A percentile compares a stretch with the other conserved stretches of the same genome.
Evolutionary conservation across 2,888 invertebrate species (phyloP).

Genomic region (Tineola bisselliella): DNA sequence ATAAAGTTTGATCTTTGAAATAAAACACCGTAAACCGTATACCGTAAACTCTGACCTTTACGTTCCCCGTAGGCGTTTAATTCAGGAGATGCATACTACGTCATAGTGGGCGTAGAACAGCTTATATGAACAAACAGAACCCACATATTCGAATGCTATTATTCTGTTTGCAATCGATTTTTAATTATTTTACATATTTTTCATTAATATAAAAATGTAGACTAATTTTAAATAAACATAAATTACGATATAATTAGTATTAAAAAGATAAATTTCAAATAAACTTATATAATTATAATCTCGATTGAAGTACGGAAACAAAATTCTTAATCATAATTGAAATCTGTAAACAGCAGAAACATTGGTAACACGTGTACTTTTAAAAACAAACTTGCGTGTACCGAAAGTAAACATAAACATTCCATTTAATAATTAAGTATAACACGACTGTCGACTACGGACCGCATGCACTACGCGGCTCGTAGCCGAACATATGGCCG

Average conservation of each 20-base stretch:
- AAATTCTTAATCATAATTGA: neutral
- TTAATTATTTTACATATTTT: neutral
- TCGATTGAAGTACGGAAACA: neutral
- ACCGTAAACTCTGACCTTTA: neutral
- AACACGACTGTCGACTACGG: neutral
- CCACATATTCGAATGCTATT: neutral
- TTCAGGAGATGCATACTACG: neutral
- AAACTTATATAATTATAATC: too few species aligned
- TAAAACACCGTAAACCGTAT: neutral
- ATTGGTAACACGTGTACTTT: neutral
- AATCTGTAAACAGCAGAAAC: neutral
- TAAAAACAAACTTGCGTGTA: neutral
- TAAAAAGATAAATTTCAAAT: too few species aligned
- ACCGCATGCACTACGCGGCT: slow-evolving; percentile 32
- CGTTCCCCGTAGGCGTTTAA: neutral
- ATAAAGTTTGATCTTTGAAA: neutral
- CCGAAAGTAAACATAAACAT: neutral
- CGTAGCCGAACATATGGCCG: slow-evolving; percentile 57
- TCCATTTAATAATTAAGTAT: slow-evolving; percentile 1
- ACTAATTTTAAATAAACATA: too few species aligned
- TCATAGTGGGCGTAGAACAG: neutral
- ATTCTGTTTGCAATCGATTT: too few species aligned
- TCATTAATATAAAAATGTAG: neutral
- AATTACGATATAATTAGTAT: too few species aligned
- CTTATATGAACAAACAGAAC: neutral